Evolutionary conservation across 2,888 invertebrate species (phyloP).

Genomic region (Terebella lapidaria): DNA sequence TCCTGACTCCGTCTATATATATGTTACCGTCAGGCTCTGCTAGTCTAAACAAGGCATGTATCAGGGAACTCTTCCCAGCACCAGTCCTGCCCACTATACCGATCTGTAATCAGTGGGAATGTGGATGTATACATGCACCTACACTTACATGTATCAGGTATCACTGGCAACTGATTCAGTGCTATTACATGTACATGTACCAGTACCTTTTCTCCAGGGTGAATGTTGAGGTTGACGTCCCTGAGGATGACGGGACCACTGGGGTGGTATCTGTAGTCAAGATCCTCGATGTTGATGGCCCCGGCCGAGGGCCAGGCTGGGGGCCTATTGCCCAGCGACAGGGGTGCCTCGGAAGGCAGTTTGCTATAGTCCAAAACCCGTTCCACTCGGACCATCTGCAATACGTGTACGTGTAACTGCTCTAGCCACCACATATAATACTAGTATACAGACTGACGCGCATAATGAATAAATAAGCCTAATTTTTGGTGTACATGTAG

Average conservation of each 20-base stretch:
- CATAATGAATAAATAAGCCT: no score
- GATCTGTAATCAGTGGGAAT: conserved; percentile 57
- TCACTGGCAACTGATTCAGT: no score
- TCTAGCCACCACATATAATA: no score
- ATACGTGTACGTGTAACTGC: no score
- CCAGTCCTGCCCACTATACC: conserved; percentile 61
- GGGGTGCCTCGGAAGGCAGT: conserved; percentile 66
- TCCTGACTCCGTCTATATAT: conserved; percentile 69
- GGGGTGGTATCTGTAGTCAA: conserved; percentile 65
- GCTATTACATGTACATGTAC: no score
- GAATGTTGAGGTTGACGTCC: conserved; percentile 50
- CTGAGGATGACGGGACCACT: conserved; percentile 69
- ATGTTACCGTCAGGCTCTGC: conserved; percentile 75
- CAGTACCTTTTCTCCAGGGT: conserved; percentile 55
- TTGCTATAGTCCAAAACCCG: background rate
- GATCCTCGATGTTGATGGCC: conserved; percentile 39
- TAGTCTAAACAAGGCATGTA: conserved; percentile 75
- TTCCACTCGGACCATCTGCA: background rate
- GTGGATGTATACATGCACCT: no score
- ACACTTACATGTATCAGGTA: no score
- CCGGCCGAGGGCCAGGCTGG: conserved; percentile 53
- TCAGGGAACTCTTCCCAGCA: conserved; percentile 61
- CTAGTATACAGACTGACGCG: no score
- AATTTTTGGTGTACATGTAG: no score
- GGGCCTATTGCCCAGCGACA: conserved; percentile 54